A percentile compares a stretch with the other conserved stretches of the same genome.
Evolutionary conservation across 2,888 invertebrate genomes (phyloP).

Genomic region (Oligia fasciuncula): DNA sequence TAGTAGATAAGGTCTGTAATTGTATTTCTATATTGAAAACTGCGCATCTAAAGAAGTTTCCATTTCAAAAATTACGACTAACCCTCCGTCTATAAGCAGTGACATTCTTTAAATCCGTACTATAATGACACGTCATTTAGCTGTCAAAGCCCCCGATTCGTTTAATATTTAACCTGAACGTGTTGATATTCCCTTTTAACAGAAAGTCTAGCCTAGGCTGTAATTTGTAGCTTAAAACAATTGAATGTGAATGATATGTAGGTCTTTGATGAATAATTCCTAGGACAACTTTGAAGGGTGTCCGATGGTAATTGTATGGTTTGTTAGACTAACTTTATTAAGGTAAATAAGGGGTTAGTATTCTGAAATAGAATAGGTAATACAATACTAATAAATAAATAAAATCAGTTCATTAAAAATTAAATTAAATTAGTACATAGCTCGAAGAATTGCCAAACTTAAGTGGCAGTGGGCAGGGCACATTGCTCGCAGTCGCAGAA

Average conservation of each 20-base stretch:
- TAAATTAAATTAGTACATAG: no score
- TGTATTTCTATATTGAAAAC: no score
- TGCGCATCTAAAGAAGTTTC: no score
- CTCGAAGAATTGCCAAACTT: no score
- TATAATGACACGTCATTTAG: slow-evolving; percentile 19
- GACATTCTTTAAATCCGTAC: slow-evolving; percentile 16
- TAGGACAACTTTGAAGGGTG: slow-evolving; percentile 6
- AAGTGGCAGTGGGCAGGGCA: no score
- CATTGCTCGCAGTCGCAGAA: no score
- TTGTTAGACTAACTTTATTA: not conserved
- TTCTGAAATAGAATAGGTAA: not conserved
- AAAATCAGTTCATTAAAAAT: no score
- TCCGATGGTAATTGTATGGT: not conserved
- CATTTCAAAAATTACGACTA: not conserved
- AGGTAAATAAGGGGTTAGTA: not conserved
- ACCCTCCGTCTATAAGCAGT: slow-evolving; percentile 25
- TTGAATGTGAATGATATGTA: not conserved
- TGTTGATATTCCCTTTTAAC: slow-evolving; percentile 35
- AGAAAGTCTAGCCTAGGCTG: not conserved
- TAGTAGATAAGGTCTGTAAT: no score
- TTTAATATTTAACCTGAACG: slow-evolving; percentile 23
- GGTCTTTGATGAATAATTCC: slow-evolving; percentile 41
- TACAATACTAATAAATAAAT: no score
- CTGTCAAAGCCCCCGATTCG: not conserved
- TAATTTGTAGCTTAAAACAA: slow-evolving; percentile 40